Evolutionary conservation across 2,797 vertebrate genomes (phyloP).

Genomic region (Morus bassanus): DNA sequence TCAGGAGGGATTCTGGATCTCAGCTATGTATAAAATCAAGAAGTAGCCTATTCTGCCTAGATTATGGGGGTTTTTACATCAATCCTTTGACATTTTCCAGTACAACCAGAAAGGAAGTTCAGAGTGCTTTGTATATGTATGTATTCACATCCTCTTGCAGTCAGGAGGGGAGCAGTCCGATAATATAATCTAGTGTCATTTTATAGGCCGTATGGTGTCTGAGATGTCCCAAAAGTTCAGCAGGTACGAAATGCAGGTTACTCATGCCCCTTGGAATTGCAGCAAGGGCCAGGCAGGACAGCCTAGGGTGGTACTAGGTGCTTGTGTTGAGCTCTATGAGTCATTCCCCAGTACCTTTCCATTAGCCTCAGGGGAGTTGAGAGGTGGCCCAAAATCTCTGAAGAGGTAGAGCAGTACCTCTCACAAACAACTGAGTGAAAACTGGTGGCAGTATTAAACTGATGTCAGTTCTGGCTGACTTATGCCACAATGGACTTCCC

Average conservation of each 20-base stretch:
- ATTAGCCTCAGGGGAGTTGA: not conserved
- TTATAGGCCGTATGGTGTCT: not conserved
- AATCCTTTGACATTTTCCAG: not conserved
- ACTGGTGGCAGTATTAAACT: not conserved
- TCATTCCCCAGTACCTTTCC: not conserved
- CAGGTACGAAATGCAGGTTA: not conserved
- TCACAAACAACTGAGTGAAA: not conserved
- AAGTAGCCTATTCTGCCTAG: not conserved
- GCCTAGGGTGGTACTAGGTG: not conserved
- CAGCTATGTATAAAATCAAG: not conserved
- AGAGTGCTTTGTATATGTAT: not conserved
- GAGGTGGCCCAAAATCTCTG: not conserved
- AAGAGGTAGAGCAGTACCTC: not conserved
- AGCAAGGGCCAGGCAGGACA: not conserved
- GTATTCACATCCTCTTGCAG: not conserved
- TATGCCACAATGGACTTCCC: not conserved
- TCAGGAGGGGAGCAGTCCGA: not conserved
- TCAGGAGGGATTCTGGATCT: not conserved
- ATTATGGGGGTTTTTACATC: rapidly evolving
- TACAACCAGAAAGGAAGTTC: not conserved
- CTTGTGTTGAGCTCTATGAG: not conserved
- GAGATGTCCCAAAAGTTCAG: not conserved
- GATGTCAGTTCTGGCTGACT: not conserved
- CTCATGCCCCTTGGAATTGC: not conserved
- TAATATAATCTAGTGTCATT: not conserved